These are phyloP conservation scores for Alfaro cultratus DNA, from an alignment of 2,797 vertebrate genomes.

Conservation along the genomic window DNA sequence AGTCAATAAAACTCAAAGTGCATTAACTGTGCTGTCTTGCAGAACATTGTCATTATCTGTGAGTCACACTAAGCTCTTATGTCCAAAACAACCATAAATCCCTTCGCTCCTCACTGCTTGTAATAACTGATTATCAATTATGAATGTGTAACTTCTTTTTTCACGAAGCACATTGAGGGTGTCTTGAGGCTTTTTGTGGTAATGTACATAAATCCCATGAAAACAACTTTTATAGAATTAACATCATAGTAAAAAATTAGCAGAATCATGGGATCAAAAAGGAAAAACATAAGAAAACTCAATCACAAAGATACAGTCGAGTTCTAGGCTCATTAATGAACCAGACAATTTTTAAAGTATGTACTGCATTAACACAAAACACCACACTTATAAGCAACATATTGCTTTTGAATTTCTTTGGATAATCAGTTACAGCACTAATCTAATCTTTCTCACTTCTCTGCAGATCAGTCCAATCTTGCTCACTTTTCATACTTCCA, in stretches of 20 bases:
- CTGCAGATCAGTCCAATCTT: neutral
- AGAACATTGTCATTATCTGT: slow-evolving; percentile 5
- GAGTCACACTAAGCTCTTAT: slow-evolving; percentile 9
- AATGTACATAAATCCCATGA: slow-evolving; percentile 2
- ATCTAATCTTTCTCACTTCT: neutral
- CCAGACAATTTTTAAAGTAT: neutral
- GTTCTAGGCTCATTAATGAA: too few species aligned
- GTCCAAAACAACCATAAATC: slow-evolving; percentile 17
- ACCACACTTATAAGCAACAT: neutral
- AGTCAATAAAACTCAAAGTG: neutral
- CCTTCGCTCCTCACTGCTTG: neutral
- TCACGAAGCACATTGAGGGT: neutral
- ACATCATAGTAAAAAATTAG: neutral
- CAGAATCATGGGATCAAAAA: neutral
- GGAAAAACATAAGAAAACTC: neutral
- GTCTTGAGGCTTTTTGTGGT: neutral
- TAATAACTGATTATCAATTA: slow-evolving; percentile 13
- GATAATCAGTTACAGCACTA: neutral
- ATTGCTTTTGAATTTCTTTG: neutral
- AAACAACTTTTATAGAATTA: neutral
- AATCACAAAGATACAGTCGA: neutral
- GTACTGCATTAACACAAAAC: neutral
- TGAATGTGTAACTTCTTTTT: slow-evolving; percentile 2
- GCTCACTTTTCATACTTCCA: neutral
- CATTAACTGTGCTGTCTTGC: neutral